phyloP scores from a whole-genome alignment of 2,113 vertebrate genomes.

The Seriola rivoliana region DNA sequence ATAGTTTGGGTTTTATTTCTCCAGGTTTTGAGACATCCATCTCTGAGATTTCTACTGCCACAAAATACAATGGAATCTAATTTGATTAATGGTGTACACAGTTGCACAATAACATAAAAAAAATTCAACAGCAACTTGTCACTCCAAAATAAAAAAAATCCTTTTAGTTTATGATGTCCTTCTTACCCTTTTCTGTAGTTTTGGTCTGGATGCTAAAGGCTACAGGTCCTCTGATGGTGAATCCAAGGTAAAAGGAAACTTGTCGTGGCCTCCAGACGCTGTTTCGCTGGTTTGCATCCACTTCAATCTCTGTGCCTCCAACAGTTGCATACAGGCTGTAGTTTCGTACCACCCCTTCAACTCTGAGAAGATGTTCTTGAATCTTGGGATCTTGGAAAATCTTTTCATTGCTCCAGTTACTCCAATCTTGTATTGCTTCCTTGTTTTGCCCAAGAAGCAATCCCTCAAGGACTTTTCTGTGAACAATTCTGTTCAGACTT shows the following conservation, averaged over 20 bases:
- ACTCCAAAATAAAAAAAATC: too few relatives aligned
- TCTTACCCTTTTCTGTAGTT: neutral
- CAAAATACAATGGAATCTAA: too few relatives aligned
- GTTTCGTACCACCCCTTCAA: constrained; percentile 18
- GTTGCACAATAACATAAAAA: too few relatives aligned
- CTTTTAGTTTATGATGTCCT: too few relatives aligned
- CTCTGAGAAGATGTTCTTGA: neutral
- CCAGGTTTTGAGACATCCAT: too few relatives aligned
- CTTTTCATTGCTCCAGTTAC: neutral
- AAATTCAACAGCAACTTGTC: too few relatives aligned
- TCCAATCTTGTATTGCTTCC: neutral
- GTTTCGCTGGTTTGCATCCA: constrained; percentile 5
- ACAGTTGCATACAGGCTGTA: constrained; percentile 4
- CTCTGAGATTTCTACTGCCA: too few relatives aligned
- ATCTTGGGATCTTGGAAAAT: neutral
- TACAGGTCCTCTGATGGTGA: constrained; percentile 55
- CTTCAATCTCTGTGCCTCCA: neutral
- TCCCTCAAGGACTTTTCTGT: too few relatives aligned
- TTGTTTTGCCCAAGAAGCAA: too few relatives aligned
- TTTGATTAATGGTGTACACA: too few relatives aligned
- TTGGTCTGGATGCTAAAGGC: constrained; percentile 42
- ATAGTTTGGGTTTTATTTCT: too few relatives aligned
- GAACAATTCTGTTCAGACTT: constrained; percentile 22
- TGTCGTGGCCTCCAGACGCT: neutral
- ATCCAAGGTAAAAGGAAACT: constrained; percentile 56